A percentile compares a stretch with the other conserved stretches of the same genome.
Conservation (phyloP, 92 coral and sea anemone species). For the Hydrozoanthus gracilis region DNA sequence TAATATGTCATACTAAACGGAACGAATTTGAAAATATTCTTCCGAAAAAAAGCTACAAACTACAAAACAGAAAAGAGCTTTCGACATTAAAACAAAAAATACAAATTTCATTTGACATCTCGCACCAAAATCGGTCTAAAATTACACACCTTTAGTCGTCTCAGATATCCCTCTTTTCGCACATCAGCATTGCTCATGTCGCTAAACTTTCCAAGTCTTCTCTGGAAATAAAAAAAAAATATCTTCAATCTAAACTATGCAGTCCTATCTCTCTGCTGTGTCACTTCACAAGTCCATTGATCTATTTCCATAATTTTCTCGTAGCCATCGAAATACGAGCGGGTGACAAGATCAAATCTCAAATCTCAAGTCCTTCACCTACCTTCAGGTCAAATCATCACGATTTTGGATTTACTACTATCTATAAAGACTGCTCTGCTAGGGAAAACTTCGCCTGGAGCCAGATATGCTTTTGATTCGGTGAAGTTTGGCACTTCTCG, state of each 20-base stretch:
- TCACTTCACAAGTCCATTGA: background rate
- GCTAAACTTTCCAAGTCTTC: constrained; percentile 17
- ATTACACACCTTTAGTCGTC: constrained; percentile 81
- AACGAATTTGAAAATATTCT: background rate
- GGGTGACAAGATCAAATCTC: background rate
- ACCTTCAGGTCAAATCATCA: background rate
- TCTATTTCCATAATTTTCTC: constrained; percentile 28
- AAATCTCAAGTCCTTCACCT: background rate
- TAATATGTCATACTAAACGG: background rate
- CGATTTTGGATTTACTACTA: background rate
- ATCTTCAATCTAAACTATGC: constrained; percentile 15
- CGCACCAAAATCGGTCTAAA: background rate
- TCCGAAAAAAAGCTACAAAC: background rate
- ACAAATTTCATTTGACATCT: background rate
- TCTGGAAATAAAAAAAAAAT: background rate
- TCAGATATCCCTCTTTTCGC: constrained; percentile 81
- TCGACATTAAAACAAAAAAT: background rate
- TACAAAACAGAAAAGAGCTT: background rate
- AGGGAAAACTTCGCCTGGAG: background rate
- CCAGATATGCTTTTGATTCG: too few species aligned
- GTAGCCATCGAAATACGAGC: background rate
- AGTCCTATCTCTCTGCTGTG: constrained; percentile 7
- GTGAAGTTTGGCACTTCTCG: too few species aligned
- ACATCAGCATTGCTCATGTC: constrained; percentile 76
- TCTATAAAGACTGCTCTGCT: background rate